phyloP scores from a whole-genome alignment of 2,113 vertebrate genomes.

The Opisthocomus hoazin region DNA sequence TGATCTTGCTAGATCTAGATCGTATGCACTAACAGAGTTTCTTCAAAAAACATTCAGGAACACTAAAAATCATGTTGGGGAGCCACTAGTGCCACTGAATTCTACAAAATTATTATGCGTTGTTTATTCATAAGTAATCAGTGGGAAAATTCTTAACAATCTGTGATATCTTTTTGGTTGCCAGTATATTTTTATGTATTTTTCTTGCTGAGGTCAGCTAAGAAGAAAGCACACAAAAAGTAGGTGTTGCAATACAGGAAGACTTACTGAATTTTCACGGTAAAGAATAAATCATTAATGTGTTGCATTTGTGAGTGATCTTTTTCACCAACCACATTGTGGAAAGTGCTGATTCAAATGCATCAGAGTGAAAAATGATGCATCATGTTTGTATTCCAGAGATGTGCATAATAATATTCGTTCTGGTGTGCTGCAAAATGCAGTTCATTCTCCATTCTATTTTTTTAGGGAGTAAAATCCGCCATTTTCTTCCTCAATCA shows the following conservation, averaged over 20 bases:
- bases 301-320: conserved; percentile 24
- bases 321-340: conserved; percentile 29
- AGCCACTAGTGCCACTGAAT: neutral
- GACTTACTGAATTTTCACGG: conserved; percentile 67
- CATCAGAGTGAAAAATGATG: conserved; percentile 16
- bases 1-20: neutral
- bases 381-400: conserved; percentile 37
- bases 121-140: neutral
- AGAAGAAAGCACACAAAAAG: neutral
- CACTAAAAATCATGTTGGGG: neutral
- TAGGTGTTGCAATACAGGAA: neutral
- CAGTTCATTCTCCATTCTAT: conserved; percentile 26
- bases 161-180: neutral
- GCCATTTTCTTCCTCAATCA: conserved; percentile 72
- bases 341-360: conserved; percentile 44
- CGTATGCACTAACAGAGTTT: accelerated
- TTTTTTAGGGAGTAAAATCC: conserved; percentile 63
- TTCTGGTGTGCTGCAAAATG: conserved; percentile 38
- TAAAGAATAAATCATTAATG: conserved; percentile 64
- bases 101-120: neutral
- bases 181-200: neutral
- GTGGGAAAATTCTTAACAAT: neutral
- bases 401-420: neutral
- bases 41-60: neutral
- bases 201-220: neutral